Percentiles rank a stretch among this genome's conserved stretches.
These are phyloP conservation scores for Pseudochirops cupreus DNA, from an alignment of 2,797 vertebrate species.

Conservation along the genomic window DNA sequence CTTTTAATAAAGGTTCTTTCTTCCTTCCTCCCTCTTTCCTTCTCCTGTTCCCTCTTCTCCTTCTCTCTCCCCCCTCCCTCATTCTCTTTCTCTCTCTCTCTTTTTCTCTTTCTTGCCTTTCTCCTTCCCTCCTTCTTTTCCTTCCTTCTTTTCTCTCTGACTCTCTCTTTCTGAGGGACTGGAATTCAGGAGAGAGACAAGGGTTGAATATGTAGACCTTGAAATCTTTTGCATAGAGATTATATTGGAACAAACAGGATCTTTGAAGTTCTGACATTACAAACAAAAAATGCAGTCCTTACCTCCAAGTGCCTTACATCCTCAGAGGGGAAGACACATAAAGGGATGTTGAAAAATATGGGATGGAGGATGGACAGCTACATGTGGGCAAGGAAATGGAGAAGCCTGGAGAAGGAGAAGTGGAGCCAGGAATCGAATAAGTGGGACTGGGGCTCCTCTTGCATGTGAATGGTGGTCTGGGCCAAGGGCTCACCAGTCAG, in stretches of 20 bases:
- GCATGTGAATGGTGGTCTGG: too few relatives aligned
- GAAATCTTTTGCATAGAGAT: neutral
- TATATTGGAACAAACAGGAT: neutral
- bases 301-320: neutral
- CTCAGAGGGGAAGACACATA: neutral
- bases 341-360: neutral
- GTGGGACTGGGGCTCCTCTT: neutral
- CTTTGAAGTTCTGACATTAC: neutral
- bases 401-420: neutral
- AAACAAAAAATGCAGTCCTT: neutral
- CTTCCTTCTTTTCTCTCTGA: too few relatives aligned
- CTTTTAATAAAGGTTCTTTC: too few relatives aligned
- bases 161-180: neutral
- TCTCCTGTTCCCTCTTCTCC: too few relatives aligned
- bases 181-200: neutral
- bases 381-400: neutral
- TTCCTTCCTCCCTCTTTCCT: neutral
- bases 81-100: too few relatives aligned
- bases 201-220: neutral
- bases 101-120: too few relatives aligned
- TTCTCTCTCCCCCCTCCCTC: too few relatives aligned
- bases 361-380: neutral
- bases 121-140: too few relatives aligned
- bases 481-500: neutral
- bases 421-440: neutral